Evolutionary conservation across 2,888 invertebrate species (phyloP).

Genomic region (Agrochola lychnidis): DNA sequence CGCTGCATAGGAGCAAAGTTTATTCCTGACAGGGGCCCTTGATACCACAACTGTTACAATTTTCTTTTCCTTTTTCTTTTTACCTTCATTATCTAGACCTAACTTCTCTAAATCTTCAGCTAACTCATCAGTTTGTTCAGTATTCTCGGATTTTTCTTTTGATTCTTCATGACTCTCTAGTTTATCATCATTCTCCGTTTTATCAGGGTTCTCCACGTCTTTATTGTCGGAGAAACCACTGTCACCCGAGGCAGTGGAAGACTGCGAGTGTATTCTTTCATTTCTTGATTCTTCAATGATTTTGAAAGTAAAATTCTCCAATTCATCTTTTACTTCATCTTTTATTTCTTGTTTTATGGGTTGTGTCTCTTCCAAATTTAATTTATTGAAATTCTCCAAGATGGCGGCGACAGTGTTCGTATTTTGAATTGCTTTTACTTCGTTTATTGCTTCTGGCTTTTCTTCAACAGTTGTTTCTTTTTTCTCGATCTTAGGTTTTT

Average conservation of each 20-base stretch:
- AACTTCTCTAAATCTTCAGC: slow-evolving; percentile 68
- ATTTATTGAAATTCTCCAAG: slow-evolving; percentile 73
- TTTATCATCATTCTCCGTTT: slow-evolving; percentile 39
- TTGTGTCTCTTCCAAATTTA: slow-evolving; percentile 57
- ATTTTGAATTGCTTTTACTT: slow-evolving; percentile 33
- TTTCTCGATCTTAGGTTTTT: slow-evolving; percentile 66
- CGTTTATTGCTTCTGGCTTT: slow-evolving; percentile 28
- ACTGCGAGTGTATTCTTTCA: slow-evolving; percentile 78
- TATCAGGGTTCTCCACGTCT: slow-evolving; percentile 44
- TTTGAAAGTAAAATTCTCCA: slow-evolving; percentile 77
- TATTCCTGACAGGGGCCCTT: slow-evolving; percentile 68
- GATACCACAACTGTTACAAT: slow-evolving; percentile 69
- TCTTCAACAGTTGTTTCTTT: slow-evolving; percentile 31
- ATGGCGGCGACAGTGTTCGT: slow-evolving; percentile 67
- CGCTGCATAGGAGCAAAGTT: slow-evolving; percentile 11
- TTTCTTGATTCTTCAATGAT: slow-evolving; percentile 74
- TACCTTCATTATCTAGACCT: slow-evolving; percentile 59
- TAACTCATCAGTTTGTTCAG: slow-evolving; percentile 63
- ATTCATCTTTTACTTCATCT: slow-evolving; percentile 79
- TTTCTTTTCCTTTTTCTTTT: slow-evolving; percentile 72
- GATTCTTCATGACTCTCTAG: slow-evolving; percentile 20
- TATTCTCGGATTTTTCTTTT: slow-evolving; percentile 29
- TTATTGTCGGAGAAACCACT: slow-evolving; percentile 81
- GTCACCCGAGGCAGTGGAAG: slow-evolving; percentile 77
- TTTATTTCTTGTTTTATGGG: slow-evolving; percentile 62